Evolutionary conservation across 2,113 vertebrate species (phyloP), one percentile per base, ranked within the genome.

Genomic region (Triplophysa dalaica): DNA sequence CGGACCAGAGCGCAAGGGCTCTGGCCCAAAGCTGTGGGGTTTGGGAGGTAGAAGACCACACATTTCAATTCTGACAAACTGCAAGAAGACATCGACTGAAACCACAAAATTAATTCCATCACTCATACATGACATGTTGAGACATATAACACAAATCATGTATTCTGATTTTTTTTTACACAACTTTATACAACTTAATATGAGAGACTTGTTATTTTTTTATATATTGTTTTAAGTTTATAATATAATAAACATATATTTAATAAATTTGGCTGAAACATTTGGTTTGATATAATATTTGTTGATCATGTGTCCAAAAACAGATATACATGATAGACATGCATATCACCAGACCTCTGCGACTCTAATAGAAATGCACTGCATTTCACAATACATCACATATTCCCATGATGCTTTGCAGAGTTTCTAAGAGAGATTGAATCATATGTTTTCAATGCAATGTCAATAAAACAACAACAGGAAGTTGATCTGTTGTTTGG

Each of bases 1-100:
- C 74, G 79, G 75, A 78, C 83, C 9, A 0, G 58, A 9, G 81
- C 67, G 61, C 70, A 77, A 61, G 41, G 60, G 33, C 54, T 52
- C 7, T 21, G 29, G 43, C 10, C 19, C 7, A 33, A 52, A 64
- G 77, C 43, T 48, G 21, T 17, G 62, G 75, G 64, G 21, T 69
- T 58, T 50, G 45, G 21, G 61, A 33, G 6, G 24, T 68, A 14
- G 6, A 19, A 29, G 58, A 43, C 45, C 14, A 48, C 17, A 61
- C 21, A 56, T 58, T 22, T 38, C 17, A 21, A n/a, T 17, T 9
- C 48, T 2, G 12, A 79, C 13, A 19, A 16, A 45, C 3, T 41
- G 48, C 21, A 54, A 3, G 41, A 73, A 17, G 60, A n/a, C 60
- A 52, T 8, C 61, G 33, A 24, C 17, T 52, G 41, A 29, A 52